Conservation (phyloP, 2,888 invertebrate species). For the Melinaea menophilus region DNA sequence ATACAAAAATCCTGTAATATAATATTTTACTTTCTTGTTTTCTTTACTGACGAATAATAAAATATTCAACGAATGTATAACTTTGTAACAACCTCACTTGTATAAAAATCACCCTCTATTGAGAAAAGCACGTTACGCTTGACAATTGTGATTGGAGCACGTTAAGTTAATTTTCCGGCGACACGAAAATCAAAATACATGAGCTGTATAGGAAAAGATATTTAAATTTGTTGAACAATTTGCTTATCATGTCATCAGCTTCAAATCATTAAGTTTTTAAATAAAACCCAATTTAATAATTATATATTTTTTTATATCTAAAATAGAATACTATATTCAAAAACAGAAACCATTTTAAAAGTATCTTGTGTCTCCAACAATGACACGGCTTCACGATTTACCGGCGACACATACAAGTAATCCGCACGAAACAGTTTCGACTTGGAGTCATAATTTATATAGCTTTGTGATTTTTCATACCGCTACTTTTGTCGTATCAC, state of each 20-base stretch:
- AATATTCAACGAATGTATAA: neutral
- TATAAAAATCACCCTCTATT: slow-evolving; percentile 16
- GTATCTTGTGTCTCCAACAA: neutral
- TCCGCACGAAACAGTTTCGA: slow-evolving; percentile 39
- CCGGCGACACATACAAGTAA: slow-evolving; percentile 1
- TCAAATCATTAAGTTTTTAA: no score
- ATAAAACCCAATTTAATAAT: no score
- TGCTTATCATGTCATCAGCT: no score
- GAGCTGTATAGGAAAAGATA: slow-evolving; percentile 2
- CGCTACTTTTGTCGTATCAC: slow-evolving; percentile 46
- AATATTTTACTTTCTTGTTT: no score
- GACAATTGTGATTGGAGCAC: slow-evolving; percentile 19
- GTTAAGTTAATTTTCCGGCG: slow-evolving; percentile 23
- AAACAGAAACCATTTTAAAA: neutral
- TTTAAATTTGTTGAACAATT: slow-evolving; percentile 9
- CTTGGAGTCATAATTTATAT: slow-evolving; percentile 53
- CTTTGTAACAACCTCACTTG: neutral
- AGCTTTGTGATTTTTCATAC: slow-evolving; percentile 56
- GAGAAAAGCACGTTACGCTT: slow-evolving; percentile 17
- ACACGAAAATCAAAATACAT: slow-evolving; percentile 13
- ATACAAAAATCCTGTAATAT: no score
- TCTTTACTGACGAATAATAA: no score
- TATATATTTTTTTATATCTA: no score
- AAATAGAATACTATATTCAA: neutral
- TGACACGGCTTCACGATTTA: neutral